These are phyloP conservation scores for Andrena marginata DNA, from an alignment of 2,888 invertebrate genomes.

Conservation along the genomic window DNA sequence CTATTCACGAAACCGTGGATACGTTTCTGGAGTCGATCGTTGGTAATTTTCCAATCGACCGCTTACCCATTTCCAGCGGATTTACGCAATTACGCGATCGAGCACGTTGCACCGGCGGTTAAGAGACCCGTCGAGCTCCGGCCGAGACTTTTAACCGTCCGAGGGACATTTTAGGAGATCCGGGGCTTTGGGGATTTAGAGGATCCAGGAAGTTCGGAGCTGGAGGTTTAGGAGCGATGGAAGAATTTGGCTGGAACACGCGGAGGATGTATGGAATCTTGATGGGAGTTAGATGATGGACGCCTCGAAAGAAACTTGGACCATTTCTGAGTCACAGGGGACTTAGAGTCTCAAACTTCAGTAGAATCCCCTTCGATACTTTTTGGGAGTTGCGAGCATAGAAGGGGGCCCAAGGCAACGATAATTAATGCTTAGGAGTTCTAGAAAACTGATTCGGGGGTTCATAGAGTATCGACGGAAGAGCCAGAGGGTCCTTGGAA, in stretches of 20 bases:
- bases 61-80: constrained; percentile 6
- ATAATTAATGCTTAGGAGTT: no score
- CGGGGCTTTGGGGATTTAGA: background rate
- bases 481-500: no score
- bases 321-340: no score
- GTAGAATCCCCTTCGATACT: no score
- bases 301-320: no score
- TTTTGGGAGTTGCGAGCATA: no score
- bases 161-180: background rate
- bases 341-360: no score
- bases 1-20: background rate
- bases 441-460: no score
- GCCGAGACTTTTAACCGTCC: background rate
- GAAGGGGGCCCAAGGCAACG: no score
- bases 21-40: background rate
- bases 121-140: background rate
- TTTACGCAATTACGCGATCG: constrained; percentile 29
- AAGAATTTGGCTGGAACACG: background rate
- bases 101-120: constrained; percentile 4
- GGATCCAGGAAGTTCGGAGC: background rate
- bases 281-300: background rate
- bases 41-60: constrained; percentile 42
- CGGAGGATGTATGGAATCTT: background rate
- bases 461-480: no score
- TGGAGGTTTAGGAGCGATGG: background rate